Evolutionary conservation across 2,797 vertebrate genomes (phyloP), one percentile per base, ranked within the genome.

Genomic region (Luscinia megarhynchos): DNA sequence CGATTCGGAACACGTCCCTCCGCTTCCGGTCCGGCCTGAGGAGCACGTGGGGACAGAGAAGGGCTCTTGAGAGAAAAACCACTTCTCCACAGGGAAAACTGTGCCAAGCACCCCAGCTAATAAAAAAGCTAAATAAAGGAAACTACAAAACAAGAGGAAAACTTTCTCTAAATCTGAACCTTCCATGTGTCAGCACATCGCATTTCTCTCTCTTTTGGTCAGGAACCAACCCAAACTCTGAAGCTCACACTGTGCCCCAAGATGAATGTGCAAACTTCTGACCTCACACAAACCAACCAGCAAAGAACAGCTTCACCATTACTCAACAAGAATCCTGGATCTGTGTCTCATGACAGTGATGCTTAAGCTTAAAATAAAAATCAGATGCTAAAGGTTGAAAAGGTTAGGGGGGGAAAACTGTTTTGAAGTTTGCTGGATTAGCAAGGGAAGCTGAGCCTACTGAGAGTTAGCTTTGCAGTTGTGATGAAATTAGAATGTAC

Each of bases 1-100:
- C 98, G 6, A 98, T 94, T 2, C 98, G 98, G 32, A 98, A 98
- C 80, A 99, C 63, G 2, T 99, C 99, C 91, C 99, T 98, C 9
- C 99, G 98, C 38, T 98, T 98, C 78, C 99, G 98, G 70, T 99
- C 99, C 0, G 98, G 98, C 85, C 98, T 98, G 95, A 40, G 59
- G 29, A 48, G n/a, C 50, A 77, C 13, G 79, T 59, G 45, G 45
- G 10, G 3, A 84, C 1, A 68, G 30, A 30, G 68, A 84, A 57
- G 30, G 18, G 12, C 9, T 63, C 34, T 23, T 46, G 3, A 73
- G 48, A 63, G 45, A 72, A 75, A 86, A 38, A 1, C 4, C 14
- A 18, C 20, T 32, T 4, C 41, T 74, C 34, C 46, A 81, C 27
- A 2, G 2, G 36, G 29, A 77, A 50, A 55, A 32, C 43, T 4